Percentiles rank a stretch among this genome's conserved stretches.
Conservation (phyloP, 2,113 vertebrate genomes). For the Dasyornis broadbenti region DNA sequence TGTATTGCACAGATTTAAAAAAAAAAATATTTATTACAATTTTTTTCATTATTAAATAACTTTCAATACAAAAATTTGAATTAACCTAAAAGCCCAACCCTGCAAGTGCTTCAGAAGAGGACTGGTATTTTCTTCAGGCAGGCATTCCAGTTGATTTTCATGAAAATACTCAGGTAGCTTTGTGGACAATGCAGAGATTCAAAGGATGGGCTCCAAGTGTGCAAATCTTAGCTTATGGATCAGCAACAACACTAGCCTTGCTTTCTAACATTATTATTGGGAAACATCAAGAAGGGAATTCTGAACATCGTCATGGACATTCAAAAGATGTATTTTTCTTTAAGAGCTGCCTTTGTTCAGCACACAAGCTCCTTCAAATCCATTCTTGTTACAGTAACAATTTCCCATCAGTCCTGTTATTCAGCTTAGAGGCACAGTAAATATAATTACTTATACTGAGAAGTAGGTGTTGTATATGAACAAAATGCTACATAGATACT, state of each 20-base stretch:
- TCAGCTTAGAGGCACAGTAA: slow-evolving; percentile 35
- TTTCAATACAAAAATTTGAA: slow-evolving; percentile 29
- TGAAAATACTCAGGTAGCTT: neutral
- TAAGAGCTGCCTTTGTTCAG: neutral
- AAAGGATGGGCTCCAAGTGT: slow-evolving; percentile 36
- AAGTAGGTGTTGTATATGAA: neutral
- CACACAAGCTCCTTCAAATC: neutral
- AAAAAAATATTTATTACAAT: slow-evolving; percentile 21
- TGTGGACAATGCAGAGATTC: neutral
- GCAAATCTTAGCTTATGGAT: slow-evolving; percentile 54
- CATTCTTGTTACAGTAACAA: neutral
- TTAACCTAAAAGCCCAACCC: slow-evolving; percentile 39
- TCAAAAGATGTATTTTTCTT: neutral
- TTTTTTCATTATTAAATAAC: slow-evolving; percentile 59
- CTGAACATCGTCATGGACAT: neutral
- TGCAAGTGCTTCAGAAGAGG: slow-evolving; percentile 13
- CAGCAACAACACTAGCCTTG: neutral
- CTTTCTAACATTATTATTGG: slow-evolving; percentile 29
- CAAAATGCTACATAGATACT: slow-evolving; percentile 55
- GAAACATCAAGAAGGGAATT: neutral
- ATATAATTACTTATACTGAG: neutral
- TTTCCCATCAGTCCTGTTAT: neutral
- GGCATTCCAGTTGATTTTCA: neutral
- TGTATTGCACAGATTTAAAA: slow-evolving; percentile 58
- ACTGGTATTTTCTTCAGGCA: neutral